Conservation (phyloP, 2,888 invertebrate species). For the Cataglyphis rosenhaueri region DNA sequence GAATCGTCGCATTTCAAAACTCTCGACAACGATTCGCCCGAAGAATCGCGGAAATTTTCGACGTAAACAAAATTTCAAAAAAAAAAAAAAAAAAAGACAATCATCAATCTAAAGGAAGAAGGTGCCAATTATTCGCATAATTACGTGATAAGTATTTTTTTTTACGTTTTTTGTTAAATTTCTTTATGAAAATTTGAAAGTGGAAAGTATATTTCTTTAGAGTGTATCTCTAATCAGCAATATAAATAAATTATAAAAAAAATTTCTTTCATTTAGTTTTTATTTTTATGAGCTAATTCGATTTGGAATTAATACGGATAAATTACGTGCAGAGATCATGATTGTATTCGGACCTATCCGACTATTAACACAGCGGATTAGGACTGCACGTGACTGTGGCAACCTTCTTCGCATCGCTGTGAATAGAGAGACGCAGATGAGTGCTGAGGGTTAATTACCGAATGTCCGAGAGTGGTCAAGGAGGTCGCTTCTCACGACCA, state of each 20-base stretch:
- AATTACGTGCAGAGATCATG: neutral
- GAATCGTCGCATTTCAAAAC: constrained; percentile 22
- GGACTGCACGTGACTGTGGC: constrained; percentile 14
- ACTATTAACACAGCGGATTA: constrained; percentile 29
- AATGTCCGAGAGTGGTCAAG: constrained; percentile 44
- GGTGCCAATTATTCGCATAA: neutral
- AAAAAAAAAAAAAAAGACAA: neutral
- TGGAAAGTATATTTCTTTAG: neutral
- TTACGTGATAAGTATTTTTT: neutral
- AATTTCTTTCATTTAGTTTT: neutral
- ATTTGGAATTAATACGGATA: neutral
- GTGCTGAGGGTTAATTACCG: constrained; percentile 51
- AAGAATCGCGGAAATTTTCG: constrained; percentile 34
- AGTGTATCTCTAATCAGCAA: neutral
- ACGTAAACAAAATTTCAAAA: constrained; percentile 3
- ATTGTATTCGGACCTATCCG: constrained; percentile 22
- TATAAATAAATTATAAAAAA: neutral
- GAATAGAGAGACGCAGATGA: constrained; percentile 34
- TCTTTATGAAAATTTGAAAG: neutral
- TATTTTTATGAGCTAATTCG: neutral
- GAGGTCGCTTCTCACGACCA: constrained; percentile 38
- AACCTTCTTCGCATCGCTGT: constrained; percentile 22
- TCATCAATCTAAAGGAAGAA: neutral
- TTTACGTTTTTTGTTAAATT: neutral
- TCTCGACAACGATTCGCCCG: constrained; percentile 10